A percentile compares a stretch with the other conserved stretches of the same genome.
phyloP scores from a whole-genome alignment of 2,113 vertebrate species.

The Fulmarus glacialis region DNA sequence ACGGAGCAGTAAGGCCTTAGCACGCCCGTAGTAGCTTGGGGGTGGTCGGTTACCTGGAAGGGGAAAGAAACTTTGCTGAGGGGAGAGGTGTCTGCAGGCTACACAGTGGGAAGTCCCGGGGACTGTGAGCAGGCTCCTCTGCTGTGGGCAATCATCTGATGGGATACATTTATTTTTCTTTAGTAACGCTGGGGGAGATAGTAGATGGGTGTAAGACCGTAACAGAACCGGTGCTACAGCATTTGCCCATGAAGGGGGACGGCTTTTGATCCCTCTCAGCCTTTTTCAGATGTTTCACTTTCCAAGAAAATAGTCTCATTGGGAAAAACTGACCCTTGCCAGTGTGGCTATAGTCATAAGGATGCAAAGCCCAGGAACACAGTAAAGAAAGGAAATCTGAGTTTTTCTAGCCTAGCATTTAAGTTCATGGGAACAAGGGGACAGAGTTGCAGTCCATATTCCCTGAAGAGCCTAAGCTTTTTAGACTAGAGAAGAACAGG shows the following conservation, averaged over 20 bases:
- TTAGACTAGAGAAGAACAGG: background rate
- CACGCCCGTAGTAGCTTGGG: background rate
- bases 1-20: background rate
- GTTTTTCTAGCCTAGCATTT: background rate
- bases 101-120: fast-evolving
- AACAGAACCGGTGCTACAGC: background rate
- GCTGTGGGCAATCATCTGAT: background rate
- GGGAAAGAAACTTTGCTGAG: background rate
- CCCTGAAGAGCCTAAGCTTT: background rate
- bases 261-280: background rate
- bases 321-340: background rate
- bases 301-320: background rate
- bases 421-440: background rate
- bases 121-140: background rate
- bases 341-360: background rate
- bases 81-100: background rate
- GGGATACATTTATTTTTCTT: background rate
- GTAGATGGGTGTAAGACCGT: background rate
- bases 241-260: background rate
- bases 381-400: background rate
- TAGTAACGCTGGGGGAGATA: background rate
- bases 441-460: background rate
- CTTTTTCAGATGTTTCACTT: background rate
- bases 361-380: background rate
- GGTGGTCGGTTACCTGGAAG: background rate